Conservation (phyloP, 2,797 vertebrate species). For the Miichthys miiuy region DNA sequence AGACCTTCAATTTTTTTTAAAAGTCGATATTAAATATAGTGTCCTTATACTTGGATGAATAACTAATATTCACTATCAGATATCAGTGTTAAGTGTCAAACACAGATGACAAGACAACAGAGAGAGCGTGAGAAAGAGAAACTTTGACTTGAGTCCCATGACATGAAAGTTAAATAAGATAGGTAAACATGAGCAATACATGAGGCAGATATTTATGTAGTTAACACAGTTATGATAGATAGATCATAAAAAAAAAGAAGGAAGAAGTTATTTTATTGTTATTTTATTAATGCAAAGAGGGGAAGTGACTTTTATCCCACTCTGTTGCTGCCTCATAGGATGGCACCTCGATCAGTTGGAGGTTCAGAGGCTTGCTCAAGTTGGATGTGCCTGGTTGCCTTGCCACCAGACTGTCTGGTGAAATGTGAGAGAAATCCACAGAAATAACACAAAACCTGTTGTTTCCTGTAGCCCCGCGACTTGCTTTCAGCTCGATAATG, state of each 20-base stretch:
- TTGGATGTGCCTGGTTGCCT: too few species aligned
- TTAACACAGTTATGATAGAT: not conserved
- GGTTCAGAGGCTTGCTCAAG: too few species aligned
- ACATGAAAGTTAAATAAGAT: slow-evolving; percentile 21
- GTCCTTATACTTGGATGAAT: not conserved
- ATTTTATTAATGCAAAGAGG: too few species aligned
- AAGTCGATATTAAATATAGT: not conserved
- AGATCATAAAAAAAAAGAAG: not conserved
- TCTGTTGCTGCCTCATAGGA: too few species aligned
- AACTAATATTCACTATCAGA: not conserved
- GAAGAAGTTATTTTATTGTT: too few species aligned
- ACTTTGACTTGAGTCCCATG: too few species aligned
- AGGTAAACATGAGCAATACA: slow-evolving; percentile 16
- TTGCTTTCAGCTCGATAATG: not conserved
- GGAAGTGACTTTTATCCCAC: too few species aligned
- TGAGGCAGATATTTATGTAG: not conserved
- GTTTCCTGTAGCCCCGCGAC: not conserved
- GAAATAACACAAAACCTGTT: not conserved
- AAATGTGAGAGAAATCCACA: not conserved
- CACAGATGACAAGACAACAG: slow-evolving; percentile 5
- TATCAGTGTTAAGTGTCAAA: not conserved
- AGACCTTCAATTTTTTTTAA: not conserved
- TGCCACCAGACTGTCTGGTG: not conserved
- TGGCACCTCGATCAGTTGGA: too few species aligned
- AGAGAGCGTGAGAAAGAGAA: slow-evolving; percentile 4